Conservation (phyloP, 2,113 vertebrate species). For the Plestiodon gilberti region DNA sequence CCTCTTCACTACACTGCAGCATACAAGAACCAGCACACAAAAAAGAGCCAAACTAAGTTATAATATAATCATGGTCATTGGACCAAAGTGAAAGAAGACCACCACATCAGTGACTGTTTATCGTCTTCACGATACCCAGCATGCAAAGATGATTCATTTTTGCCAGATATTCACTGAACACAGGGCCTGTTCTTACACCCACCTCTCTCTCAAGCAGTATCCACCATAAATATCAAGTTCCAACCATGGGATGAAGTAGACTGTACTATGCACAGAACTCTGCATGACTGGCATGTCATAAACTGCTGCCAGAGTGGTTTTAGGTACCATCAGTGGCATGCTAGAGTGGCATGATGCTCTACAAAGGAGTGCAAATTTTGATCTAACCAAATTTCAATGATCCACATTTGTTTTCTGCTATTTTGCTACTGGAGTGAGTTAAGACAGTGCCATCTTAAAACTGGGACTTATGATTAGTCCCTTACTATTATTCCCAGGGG, state of each 20-base stretch:
- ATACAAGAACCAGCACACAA: neutral
- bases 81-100: neutral
- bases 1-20: neutral
- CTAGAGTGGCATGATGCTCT: neutral
- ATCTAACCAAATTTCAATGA: neutral
- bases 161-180: neutral
- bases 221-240: neutral
- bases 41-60: neutral
- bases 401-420: neutral
- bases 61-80: neutral
- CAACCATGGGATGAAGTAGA: neutral
- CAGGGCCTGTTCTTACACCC: neutral
- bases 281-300: neutral
- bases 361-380: neutral
- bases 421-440: neutral
- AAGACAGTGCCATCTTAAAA: neutral
- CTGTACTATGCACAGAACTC: neutral
- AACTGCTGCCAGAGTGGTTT: neutral
- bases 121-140: neutral
- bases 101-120: neutral
- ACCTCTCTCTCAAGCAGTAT: no score
- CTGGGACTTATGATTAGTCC: slow-evolving; percentile 36
- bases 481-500: slow-evolving; percentile 51
- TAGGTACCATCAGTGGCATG: neutral
- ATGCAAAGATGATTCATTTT: neutral